A percentile compares a stretch with the other conserved stretches of the same genome.
Conservation (phyloP, 2,113 vertebrate species). For the Porphyrio hochstetteri region DNA sequence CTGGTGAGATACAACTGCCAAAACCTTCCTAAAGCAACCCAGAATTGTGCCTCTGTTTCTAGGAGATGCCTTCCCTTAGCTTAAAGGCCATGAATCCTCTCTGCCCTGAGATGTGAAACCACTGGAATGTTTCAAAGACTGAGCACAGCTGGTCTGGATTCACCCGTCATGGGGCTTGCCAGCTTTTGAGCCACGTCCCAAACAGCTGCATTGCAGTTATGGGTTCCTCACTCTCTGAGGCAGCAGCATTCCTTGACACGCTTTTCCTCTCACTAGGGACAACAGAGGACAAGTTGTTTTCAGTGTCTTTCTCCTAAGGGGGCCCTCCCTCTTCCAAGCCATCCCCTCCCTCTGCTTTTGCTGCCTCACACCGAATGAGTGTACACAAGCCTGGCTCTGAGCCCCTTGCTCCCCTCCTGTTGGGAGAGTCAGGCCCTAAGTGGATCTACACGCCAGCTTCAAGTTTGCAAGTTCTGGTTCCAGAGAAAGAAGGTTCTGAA, state of each 20-base stretch:
- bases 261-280: background rate
- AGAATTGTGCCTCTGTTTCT: background rate
- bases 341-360: background rate
- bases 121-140: background rate
- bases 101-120: background rate
- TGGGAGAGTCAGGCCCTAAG: background rate
- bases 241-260: background rate
- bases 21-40: background rate
- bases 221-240: background rate
- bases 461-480: background rate
- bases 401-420: background rate
- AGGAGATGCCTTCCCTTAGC: background rate
- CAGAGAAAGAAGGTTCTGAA: background rate
- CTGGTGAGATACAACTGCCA: background rate
- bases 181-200: background rate
- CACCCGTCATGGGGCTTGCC: background rate
- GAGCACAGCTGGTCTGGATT: background rate
- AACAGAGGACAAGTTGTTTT: background rate
- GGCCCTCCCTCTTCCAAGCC: background rate
- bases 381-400: background rate
- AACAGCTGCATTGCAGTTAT: background rate
- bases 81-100: background rate
- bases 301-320: background rate
- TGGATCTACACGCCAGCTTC: background rate
- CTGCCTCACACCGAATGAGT: background rate